phyloP scores from a whole-genome alignment of 2,888 invertebrate genomes.

The Lobophora halterata region DNA sequence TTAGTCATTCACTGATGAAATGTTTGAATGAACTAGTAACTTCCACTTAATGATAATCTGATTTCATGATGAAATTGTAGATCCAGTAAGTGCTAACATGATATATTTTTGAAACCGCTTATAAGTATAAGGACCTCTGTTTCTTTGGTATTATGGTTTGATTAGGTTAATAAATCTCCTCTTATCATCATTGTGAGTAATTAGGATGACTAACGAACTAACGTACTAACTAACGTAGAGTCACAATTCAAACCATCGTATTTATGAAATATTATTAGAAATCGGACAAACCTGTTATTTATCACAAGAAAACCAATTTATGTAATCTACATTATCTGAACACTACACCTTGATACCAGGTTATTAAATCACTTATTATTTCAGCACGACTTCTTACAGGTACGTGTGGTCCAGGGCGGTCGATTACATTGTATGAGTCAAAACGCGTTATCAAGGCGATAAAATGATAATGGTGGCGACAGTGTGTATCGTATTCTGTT shows the following conservation, averaged over 20 bases:
- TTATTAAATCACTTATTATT: conserved; percentile 22
- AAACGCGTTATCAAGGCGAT: conserved; percentile 68
- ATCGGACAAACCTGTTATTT: conserved; percentile 15
- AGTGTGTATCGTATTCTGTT: conserved; percentile 28
- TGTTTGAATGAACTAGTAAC: background rate
- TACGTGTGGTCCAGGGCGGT: conserved; percentile 47
- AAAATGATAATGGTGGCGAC: conserved; percentile 60
- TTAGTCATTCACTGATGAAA: background rate
- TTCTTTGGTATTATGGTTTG: no score
- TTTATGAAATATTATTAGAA: no score
- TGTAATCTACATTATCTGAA: conserved; percentile 25
- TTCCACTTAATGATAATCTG: no score
- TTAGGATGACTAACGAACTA: no score
- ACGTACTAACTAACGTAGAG: no score
- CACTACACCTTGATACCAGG: conserved; percentile 28
- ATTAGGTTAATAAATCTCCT: no score
- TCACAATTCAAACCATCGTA: no score
- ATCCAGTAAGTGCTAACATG: no score
- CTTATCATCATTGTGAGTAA: no score
- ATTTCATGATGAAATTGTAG: no score
- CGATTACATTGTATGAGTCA: conserved; percentile 64
- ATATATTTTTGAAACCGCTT: no score
- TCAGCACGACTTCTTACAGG: conserved; percentile 26
- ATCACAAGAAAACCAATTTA: conserved; percentile 11
- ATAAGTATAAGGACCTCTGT: no score